A percentile compares a stretch with the other conserved stretches of the same genome.
These are phyloP conservation scores for Oncorhynchus nerka DNA, from an alignment of 2,113 vertebrate species.

Conservation along the genomic window DNA sequence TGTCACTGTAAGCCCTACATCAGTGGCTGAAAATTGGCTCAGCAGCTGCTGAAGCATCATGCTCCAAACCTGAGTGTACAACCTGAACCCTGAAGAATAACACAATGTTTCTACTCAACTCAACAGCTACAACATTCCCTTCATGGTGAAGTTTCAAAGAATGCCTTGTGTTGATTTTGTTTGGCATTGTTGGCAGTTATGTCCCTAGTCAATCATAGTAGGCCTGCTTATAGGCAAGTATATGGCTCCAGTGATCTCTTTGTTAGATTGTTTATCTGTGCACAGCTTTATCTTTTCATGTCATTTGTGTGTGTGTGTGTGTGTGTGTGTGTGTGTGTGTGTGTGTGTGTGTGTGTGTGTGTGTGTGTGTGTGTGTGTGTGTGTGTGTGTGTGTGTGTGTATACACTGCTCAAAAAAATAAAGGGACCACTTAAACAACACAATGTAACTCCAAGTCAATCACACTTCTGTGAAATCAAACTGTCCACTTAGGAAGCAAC, in stretches of 20 bases:
- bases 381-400: no score
- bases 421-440: no score
- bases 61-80: not conserved
- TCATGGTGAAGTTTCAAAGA: not conserved
- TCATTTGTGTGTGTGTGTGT: conserved; percentile 62
- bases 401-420: no score
- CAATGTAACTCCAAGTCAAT: no score
- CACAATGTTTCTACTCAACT: not conserved
- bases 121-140: not conserved
- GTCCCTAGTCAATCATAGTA: no score
- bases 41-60: not conserved
- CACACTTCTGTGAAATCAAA: no score
- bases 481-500: no score
- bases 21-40: not conserved
- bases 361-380: no score
- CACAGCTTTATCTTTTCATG: conserved; percentile 53
- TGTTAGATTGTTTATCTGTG: conserved; percentile 50
- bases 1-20: not conserved
- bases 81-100: not conserved
- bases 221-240: no score
- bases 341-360: no score
- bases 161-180: not conserved
- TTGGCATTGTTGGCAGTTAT: not conserved
- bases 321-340: no score
- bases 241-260: conserved; percentile 38